Conservation (phyloP, 2,888 invertebrate genomes). For the Entomobrya proxima region DNA sequence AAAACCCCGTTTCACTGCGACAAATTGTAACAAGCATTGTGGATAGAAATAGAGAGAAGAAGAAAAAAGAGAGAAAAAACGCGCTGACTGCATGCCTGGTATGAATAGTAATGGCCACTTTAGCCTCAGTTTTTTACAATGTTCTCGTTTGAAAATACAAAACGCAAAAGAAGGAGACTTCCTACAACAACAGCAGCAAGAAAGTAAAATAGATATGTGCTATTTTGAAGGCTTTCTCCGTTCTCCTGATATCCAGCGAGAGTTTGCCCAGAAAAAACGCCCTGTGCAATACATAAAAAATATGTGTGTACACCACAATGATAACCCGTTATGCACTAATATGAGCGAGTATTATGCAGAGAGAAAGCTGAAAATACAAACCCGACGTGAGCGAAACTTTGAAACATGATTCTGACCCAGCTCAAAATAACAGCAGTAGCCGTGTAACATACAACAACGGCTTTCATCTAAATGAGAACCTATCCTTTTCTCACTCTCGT, state of each 20-base stretch:
- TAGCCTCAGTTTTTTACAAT: conserved; percentile 37
- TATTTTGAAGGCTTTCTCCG: conserved; percentile 9
- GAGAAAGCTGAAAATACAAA: background rate
- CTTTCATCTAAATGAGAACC: background rate
- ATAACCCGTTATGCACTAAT: background rate
- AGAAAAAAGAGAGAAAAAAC: no score
- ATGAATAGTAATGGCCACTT: conserved; percentile 67
- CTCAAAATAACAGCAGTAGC: background rate
- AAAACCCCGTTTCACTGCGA: conserved; percentile 55
- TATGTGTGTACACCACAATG: background rate
- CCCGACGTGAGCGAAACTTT: background rate
- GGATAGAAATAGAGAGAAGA: no score
- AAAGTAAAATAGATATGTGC: conserved; percentile 28
- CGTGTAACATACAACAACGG: background rate
- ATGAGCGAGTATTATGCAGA: background rate
- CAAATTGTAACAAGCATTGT: conserved; percentile 59
- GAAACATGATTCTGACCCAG: conserved; percentile 41
- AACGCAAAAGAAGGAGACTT: no score
- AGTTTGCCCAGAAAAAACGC: conserved; percentile 5
- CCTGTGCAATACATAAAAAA: background rate
- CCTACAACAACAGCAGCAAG: background rate
- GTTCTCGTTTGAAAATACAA: conserved; percentile 54
- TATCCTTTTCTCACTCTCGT: background rate
- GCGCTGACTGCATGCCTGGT: conserved; percentile 57
- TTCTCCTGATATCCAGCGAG: background rate